Evolutionary conservation across 2,797 vertebrate genomes (phyloP).

Genomic region (Melanotaenia parkinsoni): DNA sequence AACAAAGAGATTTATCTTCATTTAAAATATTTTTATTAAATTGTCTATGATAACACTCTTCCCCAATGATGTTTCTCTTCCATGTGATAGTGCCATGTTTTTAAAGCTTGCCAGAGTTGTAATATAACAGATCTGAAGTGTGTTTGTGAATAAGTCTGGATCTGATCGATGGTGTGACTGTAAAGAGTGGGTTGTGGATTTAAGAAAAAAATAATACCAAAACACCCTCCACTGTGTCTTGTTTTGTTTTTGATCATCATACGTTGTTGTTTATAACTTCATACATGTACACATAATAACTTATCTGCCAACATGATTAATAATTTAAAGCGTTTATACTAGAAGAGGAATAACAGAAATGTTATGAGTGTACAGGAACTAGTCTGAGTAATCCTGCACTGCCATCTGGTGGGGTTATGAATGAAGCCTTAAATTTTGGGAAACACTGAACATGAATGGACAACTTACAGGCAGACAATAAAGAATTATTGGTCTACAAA

Average conservation of each 20-base stretch:
- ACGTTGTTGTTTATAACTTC: neutral
- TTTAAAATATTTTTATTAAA: slow-evolving; percentile 76
- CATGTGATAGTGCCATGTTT: slow-evolving; percentile 79
- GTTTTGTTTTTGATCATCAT: slow-evolving; percentile 25
- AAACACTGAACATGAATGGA: neutral
- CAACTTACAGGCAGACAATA: neutral
- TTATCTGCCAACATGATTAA: no score
- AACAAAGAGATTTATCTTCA: slow-evolving; percentile 55
- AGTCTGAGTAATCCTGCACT: neutral
- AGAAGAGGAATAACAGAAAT: neutral
- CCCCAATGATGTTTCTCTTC: slow-evolving; percentile 56
- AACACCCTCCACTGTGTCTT: slow-evolving; percentile 42
- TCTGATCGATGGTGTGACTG: slow-evolving; percentile 68
- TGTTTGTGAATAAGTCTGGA: slow-evolving; percentile 60
- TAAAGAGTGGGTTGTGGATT: slow-evolving; percentile 65
- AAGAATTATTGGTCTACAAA: no score
- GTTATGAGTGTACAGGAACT: neutral
- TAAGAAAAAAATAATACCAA: slow-evolving; percentile 51
- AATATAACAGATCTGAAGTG: slow-evolving; percentile 56
- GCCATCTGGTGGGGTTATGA: neutral
- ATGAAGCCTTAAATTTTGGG: neutral
- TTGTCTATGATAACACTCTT: slow-evolving; percentile 42
- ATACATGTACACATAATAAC: no score
- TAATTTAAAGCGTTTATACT: neutral
- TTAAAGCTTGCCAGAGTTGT: slow-evolving; percentile 74